Evolutionary conservation across 2,797 vertebrate species (phyloP).

Genomic region (Coregonus sp.): DNA sequence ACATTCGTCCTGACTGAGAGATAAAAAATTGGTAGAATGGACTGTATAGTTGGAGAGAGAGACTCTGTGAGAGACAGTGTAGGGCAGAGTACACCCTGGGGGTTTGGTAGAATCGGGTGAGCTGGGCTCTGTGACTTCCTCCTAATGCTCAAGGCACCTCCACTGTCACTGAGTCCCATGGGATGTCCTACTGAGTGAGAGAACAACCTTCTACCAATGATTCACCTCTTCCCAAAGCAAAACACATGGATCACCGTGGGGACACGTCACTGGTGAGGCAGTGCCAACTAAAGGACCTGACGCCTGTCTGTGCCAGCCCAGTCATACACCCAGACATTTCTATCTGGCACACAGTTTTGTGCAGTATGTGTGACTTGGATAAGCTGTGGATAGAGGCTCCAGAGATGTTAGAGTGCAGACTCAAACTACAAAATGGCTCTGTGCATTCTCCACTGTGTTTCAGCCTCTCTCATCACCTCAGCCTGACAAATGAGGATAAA

Average conservation of each 20-base stretch:
- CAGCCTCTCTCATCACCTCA: constrained; percentile 1
- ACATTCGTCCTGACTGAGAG: neutral
- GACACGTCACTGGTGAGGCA: constrained; percentile 26
- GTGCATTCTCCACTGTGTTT: neutral
- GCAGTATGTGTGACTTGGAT: constrained; percentile 15
- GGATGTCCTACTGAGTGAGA: neutral
- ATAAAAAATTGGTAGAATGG: neutral
- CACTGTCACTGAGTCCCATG: neutral
- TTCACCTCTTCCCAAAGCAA: constrained; percentile 10
- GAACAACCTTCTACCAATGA: neutral
- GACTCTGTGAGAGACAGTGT: neutral
- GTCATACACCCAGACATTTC: neutral
- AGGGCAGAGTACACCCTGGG: neutral
- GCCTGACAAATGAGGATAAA: constrained; percentile 24
- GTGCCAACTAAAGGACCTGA: constrained; percentile 11
- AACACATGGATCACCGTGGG: constrained; percentile 28
- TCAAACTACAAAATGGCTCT: neutral
- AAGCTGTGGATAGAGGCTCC: constrained; percentile 15
- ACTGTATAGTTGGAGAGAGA: neutral
- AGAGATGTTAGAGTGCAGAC: constrained; percentile 23
- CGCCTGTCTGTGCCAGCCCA: neutral
- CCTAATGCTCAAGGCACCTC: neutral
- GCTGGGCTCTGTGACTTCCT: neutral
- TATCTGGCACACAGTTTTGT: neutral
- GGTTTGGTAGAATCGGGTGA: neutral